These are phyloP conservation scores for Xestia xanthographa DNA, from an alignment of 2,888 invertebrate species.

Conservation along the genomic window DNA sequence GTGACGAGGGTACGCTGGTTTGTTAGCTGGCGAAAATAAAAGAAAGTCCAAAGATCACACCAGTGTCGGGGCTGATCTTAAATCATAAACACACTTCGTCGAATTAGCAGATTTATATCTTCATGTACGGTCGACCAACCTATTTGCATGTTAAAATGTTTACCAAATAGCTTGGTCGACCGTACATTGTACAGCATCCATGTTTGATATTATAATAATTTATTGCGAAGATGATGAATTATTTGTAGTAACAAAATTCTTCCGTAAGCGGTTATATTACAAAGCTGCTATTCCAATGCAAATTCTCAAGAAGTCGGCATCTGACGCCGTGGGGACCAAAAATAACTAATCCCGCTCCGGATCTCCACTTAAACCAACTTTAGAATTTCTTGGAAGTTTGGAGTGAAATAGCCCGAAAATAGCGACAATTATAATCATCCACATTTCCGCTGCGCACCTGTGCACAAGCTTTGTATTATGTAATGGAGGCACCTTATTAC, in stretches of 20 bases:
- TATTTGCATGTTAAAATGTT: too few species aligned
- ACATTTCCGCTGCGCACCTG: slow-evolving; percentile 29
- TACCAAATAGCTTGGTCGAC: too few species aligned
- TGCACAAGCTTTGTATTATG: slow-evolving; percentile 1
- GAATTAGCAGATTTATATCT: neutral
- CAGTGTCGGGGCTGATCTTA: slow-evolving; percentile 15
- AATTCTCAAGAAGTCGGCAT: slow-evolving; percentile 28
- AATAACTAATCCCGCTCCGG: slow-evolving; percentile 34
- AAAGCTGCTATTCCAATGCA: slow-evolving; percentile 11
- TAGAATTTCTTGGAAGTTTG: slow-evolving; percentile 40
- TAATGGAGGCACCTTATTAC: slow-evolving; percentile 54
- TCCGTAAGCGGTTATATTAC: neutral
- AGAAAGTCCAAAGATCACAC: slow-evolving; percentile 22
- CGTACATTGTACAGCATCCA: too few species aligned
- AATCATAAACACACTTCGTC: slow-evolving; percentile 15
- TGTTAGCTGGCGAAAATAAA: slow-evolving; percentile 22
- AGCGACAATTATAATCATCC: slow-evolving; percentile 39
- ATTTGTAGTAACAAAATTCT: neutral
- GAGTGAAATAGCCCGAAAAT: slow-evolving; percentile 24
- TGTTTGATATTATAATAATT: neutral
- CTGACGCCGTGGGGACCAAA: slow-evolving; percentile 19
- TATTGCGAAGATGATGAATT: neutral
- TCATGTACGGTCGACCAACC: neutral
- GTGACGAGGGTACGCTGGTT: slow-evolving; percentile 40
- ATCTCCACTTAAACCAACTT: slow-evolving; percentile 33